Conservation (phyloP, 2,113 vertebrate species). For the Etheostoma cragini region DNA sequence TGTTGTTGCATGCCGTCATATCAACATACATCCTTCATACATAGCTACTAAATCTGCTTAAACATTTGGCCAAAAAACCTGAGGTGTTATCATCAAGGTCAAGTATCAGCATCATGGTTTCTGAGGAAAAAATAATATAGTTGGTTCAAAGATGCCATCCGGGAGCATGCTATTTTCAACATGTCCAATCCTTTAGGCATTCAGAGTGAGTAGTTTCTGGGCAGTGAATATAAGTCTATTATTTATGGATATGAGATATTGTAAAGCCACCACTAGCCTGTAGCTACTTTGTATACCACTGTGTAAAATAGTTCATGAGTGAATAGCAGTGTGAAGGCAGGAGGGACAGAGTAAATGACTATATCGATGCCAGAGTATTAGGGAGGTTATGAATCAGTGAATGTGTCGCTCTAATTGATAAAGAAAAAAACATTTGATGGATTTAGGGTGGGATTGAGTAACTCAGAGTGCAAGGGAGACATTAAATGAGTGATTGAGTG, state of each 20-base stretch:
- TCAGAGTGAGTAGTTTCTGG: background rate
- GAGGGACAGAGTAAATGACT: background rate
- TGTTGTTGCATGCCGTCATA: background rate
- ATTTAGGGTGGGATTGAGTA: conserved; percentile 13
- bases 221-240: conserved; percentile 35
- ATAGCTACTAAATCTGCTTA: background rate
- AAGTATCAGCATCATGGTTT: background rate
- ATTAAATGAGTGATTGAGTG: conserved; percentile 33
- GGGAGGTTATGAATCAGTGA: conserved; percentile 40
- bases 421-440: conserved; percentile 14
- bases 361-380: conserved; percentile 8
- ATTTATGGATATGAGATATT: conserved; percentile 31
- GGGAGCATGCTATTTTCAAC: background rate
- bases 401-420: conserved; percentile 13
- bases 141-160: background rate
- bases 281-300: conserved; percentile 6
- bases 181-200: conserved; percentile 6
- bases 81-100: background rate
- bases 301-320: background rate
- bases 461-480: conserved; percentile 22
- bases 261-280: conserved; percentile 12
- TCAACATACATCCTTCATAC: background rate
- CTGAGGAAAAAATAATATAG: background rate
- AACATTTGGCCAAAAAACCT: background rate
- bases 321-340: background rate